Conservation (phyloP, 2,113 vertebrate genomes). For the Eubucco bourcierii region DNA sequence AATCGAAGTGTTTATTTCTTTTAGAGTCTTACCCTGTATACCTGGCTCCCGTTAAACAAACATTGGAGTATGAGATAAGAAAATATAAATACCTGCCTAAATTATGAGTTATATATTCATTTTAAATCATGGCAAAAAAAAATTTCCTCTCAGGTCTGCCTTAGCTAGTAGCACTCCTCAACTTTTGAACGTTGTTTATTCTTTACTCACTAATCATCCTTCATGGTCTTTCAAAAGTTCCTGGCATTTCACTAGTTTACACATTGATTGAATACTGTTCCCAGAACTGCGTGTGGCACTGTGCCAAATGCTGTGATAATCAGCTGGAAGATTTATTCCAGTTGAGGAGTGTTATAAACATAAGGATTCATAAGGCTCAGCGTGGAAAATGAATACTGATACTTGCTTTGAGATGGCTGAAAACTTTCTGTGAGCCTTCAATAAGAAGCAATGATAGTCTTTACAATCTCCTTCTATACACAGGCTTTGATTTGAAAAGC, state of each 20-base stretch:
- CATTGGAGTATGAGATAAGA: constrained; percentile 59
- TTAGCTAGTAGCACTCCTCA: constrained; percentile 61
- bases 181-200: constrained; percentile 73
- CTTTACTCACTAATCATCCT: constrained; percentile 74
- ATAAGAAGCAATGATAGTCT: background rate
- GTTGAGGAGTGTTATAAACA: constrained; percentile 82
- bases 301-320: constrained; percentile 82
- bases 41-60: constrained; percentile 65
- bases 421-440: constrained; percentile 62
- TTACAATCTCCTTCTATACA: constrained; percentile 4
- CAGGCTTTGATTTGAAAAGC: constrained; percentile 60
- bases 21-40: constrained; percentile 63
- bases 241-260: constrained; percentile 77
- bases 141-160: constrained; percentile 21
- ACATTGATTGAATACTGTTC: constrained; percentile 77
- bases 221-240: constrained; percentile 76
- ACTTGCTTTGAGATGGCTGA: constrained; percentile 57
- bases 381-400: constrained; percentile 67
- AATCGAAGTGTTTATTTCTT: constrained; percentile 71
- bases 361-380: constrained; percentile 74
- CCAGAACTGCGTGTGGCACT: constrained; percentile 75
- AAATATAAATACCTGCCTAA: constrained; percentile 70
- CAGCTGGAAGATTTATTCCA: constrained; percentile 85
- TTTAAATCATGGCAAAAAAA: constrained; percentile 73
- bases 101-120: constrained; percentile 45